A percentile compares a stretch with the other conserved stretches of the same genome.
Evolutionary conservation across 2,113 vertebrate genomes (phyloP).

Genomic region (Bothrops jararaca): DNA sequence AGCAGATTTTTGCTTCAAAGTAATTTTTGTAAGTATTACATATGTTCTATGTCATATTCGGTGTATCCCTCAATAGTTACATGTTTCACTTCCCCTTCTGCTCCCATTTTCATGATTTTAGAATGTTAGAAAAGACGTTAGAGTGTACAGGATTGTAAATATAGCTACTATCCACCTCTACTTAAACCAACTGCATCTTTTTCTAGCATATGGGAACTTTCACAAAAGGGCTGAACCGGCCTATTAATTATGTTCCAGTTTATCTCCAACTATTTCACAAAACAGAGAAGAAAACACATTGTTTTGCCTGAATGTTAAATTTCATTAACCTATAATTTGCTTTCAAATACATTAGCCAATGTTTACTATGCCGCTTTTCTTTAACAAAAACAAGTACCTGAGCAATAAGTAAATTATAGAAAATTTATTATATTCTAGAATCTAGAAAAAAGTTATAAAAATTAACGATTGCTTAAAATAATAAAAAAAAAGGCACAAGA

Average conservation of each 20-base stretch:
- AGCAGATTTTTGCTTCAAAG: background rate
- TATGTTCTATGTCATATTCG: background rate
- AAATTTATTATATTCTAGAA: background rate
- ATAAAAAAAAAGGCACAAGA: background rate
- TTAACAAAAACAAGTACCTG: background rate
- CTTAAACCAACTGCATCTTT: background rate
- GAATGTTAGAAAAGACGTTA: background rate
- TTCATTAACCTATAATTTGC: background rate
- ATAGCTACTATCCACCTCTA: background rate
- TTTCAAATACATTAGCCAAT: background rate
- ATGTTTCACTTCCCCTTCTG: background rate
- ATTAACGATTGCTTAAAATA: background rate
- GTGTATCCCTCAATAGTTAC: background rate
- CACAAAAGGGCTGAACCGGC: background rate
- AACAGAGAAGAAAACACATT: background rate
- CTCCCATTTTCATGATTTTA: background rate
- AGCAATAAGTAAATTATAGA: background rate
- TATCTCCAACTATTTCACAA: background rate
- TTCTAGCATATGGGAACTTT: background rate
- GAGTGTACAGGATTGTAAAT: background rate
- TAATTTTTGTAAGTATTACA: background rate
- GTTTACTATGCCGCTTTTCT: background rate
- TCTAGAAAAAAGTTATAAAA: background rate
- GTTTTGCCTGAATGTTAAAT: background rate
- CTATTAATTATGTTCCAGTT: background rate